Evolutionary conservation across 2,113 vertebrate species (phyloP), one percentile per base, ranked within the genome.

Genomic region (Sakesphorus luctuosus): DNA sequence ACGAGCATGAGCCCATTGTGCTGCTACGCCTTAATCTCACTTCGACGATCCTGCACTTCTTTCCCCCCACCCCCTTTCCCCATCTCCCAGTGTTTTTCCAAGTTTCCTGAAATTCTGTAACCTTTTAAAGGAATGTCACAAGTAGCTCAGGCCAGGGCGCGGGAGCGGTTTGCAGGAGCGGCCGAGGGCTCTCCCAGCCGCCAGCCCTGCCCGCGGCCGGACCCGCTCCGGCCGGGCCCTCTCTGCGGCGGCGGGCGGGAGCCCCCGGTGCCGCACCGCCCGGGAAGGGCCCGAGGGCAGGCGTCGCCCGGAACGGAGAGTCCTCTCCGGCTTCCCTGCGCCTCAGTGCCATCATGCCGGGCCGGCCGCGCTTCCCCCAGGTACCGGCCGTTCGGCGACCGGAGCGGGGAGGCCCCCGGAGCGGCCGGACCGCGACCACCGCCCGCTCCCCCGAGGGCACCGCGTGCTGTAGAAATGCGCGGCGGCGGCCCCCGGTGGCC

Each of bases 1-100:
- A 28, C 4, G 14, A 25, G 33, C 46, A 8, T 0, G 10, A n/a
- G n/a, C 66, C 61, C 26, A 1, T 4, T 8, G 4, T 31, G 40
- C 59, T 2, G 4, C 76, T 21, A 18, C 58, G 8, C 63, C 50
- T 61, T 29, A 4, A 6, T 8, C 50, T 53, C 55, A 4, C 38
- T 26, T 52, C 16, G 21, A 33, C 8, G 7, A 18, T 24, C 1
- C 24, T 1, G 18, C 43, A 2, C 23, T 7, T 17, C 7, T 56
- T 11, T 13, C 7, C 11, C 20, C n/a, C 47, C 23, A 20, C 29
- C 6, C n/a, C 19, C 26, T 25, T 33, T 14, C 28, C 5, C n/a
- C 7, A 0, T 25, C 33, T 61, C 63, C 18, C 50, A 11, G 40
- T 5, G 7, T 31, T 66, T 58, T 67, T 3, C 50, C 7, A 46